Base-by-base conservation (phyloP, 2,113 vertebrate genomes). In the Polyodon spathula region DNA sequence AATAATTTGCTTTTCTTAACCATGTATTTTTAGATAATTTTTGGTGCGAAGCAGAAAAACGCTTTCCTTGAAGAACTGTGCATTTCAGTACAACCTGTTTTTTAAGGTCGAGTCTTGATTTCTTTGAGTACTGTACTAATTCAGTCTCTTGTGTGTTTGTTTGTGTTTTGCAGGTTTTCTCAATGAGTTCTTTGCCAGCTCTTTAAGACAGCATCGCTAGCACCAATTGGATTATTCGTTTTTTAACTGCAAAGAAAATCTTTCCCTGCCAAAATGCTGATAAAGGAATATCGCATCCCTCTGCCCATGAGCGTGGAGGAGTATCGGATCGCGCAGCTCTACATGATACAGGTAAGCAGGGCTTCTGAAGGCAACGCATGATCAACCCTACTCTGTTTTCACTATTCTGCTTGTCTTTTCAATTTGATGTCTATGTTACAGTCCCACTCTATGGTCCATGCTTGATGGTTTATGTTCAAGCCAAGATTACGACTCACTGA, bases 271-370 rank as follows among this genome's bases (percentile, higher is more conserved):
- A 93, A 87, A 78, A 97, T 97, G 94, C 92, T 97, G 40, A 93
- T 97, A 80, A 98, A 98, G 74, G 95, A 98, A 76, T 98, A 98
- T 71, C 93, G 92, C 37, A 97, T 97, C 74, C 93, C 93, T 63
- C 92, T 97, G 74, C 95, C 94, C 0, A 89, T 97, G 93, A 97
- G 93, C 4, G 92, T 97, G 88, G 95, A 97, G 38, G 95, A 97
- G 70, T 97, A 97, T 83, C 92, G 95, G 65, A 97, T 98, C 2
- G 94, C 95, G 1, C 95, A 98, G 88, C 90, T 98, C 56, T 98
- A 98, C 80, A 98, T 98, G 95, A 98, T 98, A 40, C 95, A 97
- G 94, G 95, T 97, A 76, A 84, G 77, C 46, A 56, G 54, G 61
- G 38, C n/a, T 48, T 0, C 37, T 15, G 43, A 63, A 6, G 44